Percentiles rank a stretch among this genome's conserved stretches.
phyloP scores from a whole-genome alignment of 2,888 invertebrate species.

The Heliconius ismenius region DNA sequence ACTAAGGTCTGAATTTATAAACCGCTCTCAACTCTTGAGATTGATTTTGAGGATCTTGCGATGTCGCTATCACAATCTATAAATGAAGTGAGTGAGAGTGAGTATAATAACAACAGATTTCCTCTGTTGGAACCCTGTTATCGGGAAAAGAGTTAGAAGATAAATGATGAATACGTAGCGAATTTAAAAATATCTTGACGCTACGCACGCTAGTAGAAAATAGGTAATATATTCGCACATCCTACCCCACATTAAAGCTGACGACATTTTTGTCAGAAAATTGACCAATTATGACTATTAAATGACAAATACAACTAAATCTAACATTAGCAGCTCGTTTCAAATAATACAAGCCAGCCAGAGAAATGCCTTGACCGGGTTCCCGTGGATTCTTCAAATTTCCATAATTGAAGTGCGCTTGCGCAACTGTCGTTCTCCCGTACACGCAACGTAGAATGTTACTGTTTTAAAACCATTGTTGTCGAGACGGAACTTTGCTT shows the following conservation, averaged over 20 bases:
- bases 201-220: no score
- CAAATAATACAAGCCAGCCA: conserved; percentile 13
- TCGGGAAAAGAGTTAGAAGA: no score
- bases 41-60: no score
- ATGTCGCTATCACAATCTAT: no score
- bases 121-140: no score
- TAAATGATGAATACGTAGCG: neutral
- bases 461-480: conserved; percentile 29
- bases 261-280: neutral
- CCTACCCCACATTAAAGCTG: neutral
- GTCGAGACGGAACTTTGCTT: neutral
- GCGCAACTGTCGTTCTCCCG: conserved; percentile 38
- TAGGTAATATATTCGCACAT: neutral
- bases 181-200: neutral
- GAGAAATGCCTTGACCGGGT: conserved; percentile 43
- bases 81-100: no score
- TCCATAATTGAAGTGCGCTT: conserved; percentile 38
- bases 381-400: conserved; percentile 42
- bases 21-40: no score
- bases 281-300: conserved; percentile 7
- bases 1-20: no score
- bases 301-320: conserved; percentile 8
- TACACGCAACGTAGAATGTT: conserved; percentile 34
- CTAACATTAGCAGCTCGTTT: conserved; percentile 6
- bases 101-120: no score